phyloP scores from a whole-genome alignment of 2,888 invertebrate species.

The Tiliacea citrago region DNA sequence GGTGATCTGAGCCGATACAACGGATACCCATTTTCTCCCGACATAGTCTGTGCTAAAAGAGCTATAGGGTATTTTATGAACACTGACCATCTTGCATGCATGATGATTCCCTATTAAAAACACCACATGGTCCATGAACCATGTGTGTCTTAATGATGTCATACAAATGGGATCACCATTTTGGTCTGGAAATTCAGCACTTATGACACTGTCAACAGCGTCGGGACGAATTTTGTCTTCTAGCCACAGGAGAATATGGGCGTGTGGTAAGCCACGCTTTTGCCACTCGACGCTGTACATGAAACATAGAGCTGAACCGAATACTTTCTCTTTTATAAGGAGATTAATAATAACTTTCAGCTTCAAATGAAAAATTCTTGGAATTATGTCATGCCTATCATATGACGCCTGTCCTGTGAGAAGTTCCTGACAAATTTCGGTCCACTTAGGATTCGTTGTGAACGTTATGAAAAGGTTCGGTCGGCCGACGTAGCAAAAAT shows the following conservation, averaged over 20 bases:
- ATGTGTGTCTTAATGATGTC: neutral
- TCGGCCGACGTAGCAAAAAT: slow-evolving; percentile 4
- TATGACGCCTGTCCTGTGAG: neutral
- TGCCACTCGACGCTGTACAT: too few species aligned
- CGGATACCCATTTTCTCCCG: too few species aligned
- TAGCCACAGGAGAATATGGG: neutral
- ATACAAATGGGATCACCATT: neutral
- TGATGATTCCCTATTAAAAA: neutral
- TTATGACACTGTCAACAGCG: neutral
- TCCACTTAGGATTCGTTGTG: neutral
- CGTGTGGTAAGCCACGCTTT: too few species aligned
- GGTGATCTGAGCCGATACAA: too few species aligned
- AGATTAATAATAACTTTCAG: neutral
- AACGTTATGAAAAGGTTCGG: neutral
- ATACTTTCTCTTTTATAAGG: too few species aligned
- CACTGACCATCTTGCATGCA: neutral
- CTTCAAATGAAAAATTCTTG: neutral
- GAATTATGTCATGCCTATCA: neutral
- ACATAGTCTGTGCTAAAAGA: too few species aligned
- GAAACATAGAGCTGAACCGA: too few species aligned
- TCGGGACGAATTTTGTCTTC: neutral
- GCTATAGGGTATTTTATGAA: too few species aligned
- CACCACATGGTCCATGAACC: neutral
- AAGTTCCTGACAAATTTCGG: neutral
- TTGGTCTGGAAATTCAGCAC: neutral